Evolutionary conservation across 2,888 invertebrate species (phyloP).

Genomic region (Emmelina monodactyla): DNA sequence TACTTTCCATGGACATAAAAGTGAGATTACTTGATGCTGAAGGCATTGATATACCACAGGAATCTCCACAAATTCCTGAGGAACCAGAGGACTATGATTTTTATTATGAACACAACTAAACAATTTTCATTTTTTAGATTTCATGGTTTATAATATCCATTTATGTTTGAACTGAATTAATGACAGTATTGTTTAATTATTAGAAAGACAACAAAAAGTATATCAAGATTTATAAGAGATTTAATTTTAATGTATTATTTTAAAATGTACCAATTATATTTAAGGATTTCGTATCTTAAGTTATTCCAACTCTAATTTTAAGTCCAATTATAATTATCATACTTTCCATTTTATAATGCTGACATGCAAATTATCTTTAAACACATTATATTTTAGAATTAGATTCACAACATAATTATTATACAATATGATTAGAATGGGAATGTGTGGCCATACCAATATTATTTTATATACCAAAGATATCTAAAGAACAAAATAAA

Average conservation of each 20-base stretch:
- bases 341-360: too few relatives aligned
- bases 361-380: neutral
- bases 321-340: too few relatives aligned
- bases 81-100: constrained; percentile 94
- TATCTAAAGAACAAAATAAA: neutral
- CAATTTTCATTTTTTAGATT: constrained; percentile 4
- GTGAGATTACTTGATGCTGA: constrained; percentile 91
- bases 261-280: too few relatives aligned
- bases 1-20: constrained; percentile 96
- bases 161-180: too few relatives aligned
- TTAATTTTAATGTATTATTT: too few relatives aligned
- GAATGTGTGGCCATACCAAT: neutral
- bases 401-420: neutral
- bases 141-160: too few relatives aligned
- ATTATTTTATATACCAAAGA: constrained; percentile 1
- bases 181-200: too few relatives aligned
- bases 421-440: neutral
- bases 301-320: too few relatives aligned
- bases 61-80: constrained; percentile 90
- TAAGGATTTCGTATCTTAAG: too few relatives aligned
- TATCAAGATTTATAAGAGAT: too few relatives aligned
- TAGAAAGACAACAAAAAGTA: too few relatives aligned
- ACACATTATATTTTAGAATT: neutral
- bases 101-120: constrained; percentile 75
- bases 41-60: constrained; percentile 92